Evolutionary conservation across 2,113 vertebrate species (phyloP).

Genomic region (Saccopteryx bilineata): DNA sequence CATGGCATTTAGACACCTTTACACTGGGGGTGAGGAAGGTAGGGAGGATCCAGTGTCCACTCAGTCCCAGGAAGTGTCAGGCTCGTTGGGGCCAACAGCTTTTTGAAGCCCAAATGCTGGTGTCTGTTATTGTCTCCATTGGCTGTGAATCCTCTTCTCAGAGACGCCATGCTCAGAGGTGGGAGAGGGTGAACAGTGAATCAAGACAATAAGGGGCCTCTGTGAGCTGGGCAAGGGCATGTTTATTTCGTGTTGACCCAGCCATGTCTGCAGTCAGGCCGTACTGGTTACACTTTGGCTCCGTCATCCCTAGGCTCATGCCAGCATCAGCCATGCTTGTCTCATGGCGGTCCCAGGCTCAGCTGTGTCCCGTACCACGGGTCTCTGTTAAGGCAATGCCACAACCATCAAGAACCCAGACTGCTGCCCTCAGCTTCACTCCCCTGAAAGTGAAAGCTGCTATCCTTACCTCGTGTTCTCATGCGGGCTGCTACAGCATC

Average conservation of each 20-base stretch:
- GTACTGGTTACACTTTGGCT: background rate
- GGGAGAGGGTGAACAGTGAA: background rate
- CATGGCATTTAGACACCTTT: background rate
- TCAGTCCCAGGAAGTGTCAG: no score
- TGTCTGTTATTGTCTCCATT: rapidly evolving
- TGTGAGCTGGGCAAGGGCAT: background rate
- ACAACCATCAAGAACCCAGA: rapidly evolving
- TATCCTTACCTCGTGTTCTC: background rate
- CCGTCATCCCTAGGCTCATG: background rate
- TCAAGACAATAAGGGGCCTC: background rate
- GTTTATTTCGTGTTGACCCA: background rate
- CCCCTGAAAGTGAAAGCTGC: background rate
- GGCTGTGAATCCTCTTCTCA: background rate
- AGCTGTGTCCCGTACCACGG: no score
- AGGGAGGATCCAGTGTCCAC: background rate
- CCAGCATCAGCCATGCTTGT: no score
- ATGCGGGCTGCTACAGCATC: background rate
- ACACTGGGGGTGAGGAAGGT: rapidly evolving
- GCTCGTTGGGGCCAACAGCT: rapidly evolving
- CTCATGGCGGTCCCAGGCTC: background rate
- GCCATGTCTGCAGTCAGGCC: background rate
- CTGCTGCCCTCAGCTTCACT: background rate
- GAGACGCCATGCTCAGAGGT: rapidly evolving
- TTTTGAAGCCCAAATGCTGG: background rate
- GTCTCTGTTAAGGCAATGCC: no score